phyloP scores from a whole-genome alignment of 2,888 invertebrate species.

The Lepidochitona cinerea region DNA sequence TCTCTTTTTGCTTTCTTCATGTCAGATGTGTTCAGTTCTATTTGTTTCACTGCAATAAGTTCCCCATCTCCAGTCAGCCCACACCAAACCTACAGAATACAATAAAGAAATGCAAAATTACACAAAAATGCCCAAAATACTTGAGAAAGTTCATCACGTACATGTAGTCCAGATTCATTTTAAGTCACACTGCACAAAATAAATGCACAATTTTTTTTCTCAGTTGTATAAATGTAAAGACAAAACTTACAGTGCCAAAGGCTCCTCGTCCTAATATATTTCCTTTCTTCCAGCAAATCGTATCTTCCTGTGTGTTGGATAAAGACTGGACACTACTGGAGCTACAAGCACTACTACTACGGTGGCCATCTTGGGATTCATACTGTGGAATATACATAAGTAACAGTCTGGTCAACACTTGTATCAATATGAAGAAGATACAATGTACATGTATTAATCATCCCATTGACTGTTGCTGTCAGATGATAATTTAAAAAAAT shows the following conservation, averaged over 20 bases:
- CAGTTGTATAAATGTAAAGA: too few relatives aligned
- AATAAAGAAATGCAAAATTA: slow-evolving; percentile 9
- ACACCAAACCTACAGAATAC: slow-evolving; percentile 67
- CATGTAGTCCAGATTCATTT: too few relatives aligned
- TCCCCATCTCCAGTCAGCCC: slow-evolving; percentile 69
- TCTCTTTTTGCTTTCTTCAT: slow-evolving; percentile 64
- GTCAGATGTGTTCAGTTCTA: slow-evolving; percentile 66
- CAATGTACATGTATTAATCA: too few relatives aligned
- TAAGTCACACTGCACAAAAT: too few relatives aligned
- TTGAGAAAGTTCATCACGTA: too few relatives aligned
- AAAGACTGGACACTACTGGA: slow-evolving; percentile 41
- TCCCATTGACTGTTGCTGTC: too few relatives aligned
- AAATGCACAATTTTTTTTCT: too few relatives aligned
- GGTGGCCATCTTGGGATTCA: too few relatives aligned
- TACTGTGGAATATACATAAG: too few relatives aligned
- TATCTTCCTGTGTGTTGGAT: slow-evolving; percentile 45
- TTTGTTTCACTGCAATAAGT: slow-evolving; percentile 71
- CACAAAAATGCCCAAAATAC: neutral
- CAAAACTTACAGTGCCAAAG: slow-evolving; percentile 66
- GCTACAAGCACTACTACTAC: slow-evolving; percentile 50
- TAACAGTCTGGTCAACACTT: too few relatives aligned
- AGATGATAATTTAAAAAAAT: too few relatives aligned
- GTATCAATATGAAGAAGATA: too few relatives aligned
- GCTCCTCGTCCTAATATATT: slow-evolving; percentile 70
- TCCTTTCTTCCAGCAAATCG: slow-evolving; percentile 70